Evolutionary conservation across 2,113 vertebrate genomes (phyloP).

Genomic region (Periophthalmus modestus): DNA sequence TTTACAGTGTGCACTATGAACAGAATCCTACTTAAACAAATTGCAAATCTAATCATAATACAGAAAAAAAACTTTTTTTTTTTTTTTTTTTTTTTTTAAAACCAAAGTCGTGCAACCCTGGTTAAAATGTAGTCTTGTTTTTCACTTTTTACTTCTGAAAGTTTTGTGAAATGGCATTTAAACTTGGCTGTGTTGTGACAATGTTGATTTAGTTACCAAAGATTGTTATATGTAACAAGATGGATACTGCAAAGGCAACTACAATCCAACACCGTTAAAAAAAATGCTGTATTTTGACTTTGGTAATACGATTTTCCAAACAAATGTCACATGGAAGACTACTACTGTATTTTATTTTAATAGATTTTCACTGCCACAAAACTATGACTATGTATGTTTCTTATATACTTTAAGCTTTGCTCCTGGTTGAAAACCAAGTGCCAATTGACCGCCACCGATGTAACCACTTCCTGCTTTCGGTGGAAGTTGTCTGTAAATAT

Average conservation of each 20-base stretch:
- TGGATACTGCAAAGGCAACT: too few relatives aligned
- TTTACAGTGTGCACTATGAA: too few relatives aligned
- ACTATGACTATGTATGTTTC: neutral
- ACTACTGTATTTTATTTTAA: neutral
- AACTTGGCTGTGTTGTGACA: neutral
- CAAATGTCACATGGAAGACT: neutral
- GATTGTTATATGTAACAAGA: too few relatives aligned
- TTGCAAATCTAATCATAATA: too few relatives aligned
- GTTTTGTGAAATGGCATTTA: too few relatives aligned
- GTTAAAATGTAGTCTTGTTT: neutral
- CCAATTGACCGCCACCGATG: conserved; percentile 38
- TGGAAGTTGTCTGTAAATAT: conserved; percentile 43
- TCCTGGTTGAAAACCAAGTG: conserved; percentile 35
- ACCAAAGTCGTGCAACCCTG: too few relatives aligned
- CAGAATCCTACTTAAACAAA: too few relatives aligned
- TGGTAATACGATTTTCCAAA: neutral
- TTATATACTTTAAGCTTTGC: neutral
- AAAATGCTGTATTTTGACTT: neutral
- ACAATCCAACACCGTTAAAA: neutral
- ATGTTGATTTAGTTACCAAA: neutral
- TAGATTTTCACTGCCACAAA: neutral
- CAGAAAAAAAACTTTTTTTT: too few relatives aligned
- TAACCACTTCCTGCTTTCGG: conserved; percentile 12
- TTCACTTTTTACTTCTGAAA: too few relatives aligned
- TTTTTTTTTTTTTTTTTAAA: too few relatives aligned